Base-by-base conservation (phyloP, 2,888 invertebrate genomes). In the Meta bourneti region DNA sequence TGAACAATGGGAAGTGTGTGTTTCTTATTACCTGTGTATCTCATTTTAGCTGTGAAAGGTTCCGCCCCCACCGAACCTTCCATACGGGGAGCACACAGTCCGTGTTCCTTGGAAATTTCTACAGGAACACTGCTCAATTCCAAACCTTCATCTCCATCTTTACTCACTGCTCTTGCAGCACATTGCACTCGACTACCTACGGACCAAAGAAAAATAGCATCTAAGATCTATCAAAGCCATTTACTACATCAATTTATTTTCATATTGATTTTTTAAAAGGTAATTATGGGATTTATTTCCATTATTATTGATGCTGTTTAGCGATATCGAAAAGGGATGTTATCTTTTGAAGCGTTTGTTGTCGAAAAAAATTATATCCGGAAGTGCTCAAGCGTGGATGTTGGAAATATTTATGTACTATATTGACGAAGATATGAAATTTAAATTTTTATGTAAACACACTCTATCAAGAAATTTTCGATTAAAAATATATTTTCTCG, bases 181-280 rank as follows among this genome's bases (percentile, higher is more conserved):
- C 95, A 95, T 93, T 94, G 94, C 0, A 95, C 94, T 61, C 94
- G 93, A 88, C 94, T 95, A 7, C 95, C 95, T 95, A 72, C 16
- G 7, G 20, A 71, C 34, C 69, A 75, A 72, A 8, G 11, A 13
- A 48, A 13, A 19, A 20, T n/a, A 9, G n/a, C 6, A 74, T 78
- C 16, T 51, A 49, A 78, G 49, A 48, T 78, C 51, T 20, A 74
- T 74, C 19, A 74, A 74, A 72, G 9, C 8, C 16, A 16, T 69
- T 69, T 0, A 13, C 19, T 70, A 70, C 16, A 70, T 6, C 11
- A 7, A 72, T 16, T 9, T 19, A 8, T 8, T 9, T 74, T 20
- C 19, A 20, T 11, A 16, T 5, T 9, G 20, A 72, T 11, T 72
- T 16, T 20, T 72, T 11, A 1, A 0, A 72, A 19, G 6, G n/a